Base-by-base conservation (phyloP, 2,113 vertebrate genomes). In the Peromyscus polionotus region DNA sequence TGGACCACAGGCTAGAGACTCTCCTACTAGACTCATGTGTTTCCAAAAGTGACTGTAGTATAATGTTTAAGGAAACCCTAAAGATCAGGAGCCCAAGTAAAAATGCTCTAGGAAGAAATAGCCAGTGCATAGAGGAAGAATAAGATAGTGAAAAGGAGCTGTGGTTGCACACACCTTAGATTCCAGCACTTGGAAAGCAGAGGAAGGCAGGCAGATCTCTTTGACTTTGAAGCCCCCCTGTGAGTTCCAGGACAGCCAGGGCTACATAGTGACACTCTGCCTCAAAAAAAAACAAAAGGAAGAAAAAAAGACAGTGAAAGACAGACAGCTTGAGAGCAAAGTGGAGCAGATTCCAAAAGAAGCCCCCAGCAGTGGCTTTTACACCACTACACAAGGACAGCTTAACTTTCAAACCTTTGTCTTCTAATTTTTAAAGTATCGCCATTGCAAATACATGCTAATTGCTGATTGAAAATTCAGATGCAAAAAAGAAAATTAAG, bases 131-230 rank as follows among this genome's bases (percentile, higher is more conserved):
- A 31, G 3, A 26, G 51, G 2, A 28, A 31, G 22, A 22, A 0
- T 3, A 0, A 0, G 7, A 3, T 1, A 19, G 28, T 14, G 31
- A 87, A 51, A n/a, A 65, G 24, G 65, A 9, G 14, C 2, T 26
- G 7, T 45, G n/a, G 14, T 31, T 3, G 75, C 2, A 2, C 45
- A 48, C 3, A 1, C 75, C 13, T 77, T 28, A 48, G 42, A 77
- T 77, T 45, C 75, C 13, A 17, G 42, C 42, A 77, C 14, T 48
- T 28, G 5, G 57, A n/a, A 63, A 31, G 59, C 57, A 85, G 59
- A 63, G n/a, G 39, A 4, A 63, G n/a, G 7, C 8, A 63, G n/a
- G 7, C 7, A 10, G 13, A 26, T 83, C 22, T 39, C 57, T 14
- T 3, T 36, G 57, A 39, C 22, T 83, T 61, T 61, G n/a, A 83